phyloP scores from a whole-genome alignment of 2,888 invertebrate species.

The Sphaeridia pumilis region DNA sequence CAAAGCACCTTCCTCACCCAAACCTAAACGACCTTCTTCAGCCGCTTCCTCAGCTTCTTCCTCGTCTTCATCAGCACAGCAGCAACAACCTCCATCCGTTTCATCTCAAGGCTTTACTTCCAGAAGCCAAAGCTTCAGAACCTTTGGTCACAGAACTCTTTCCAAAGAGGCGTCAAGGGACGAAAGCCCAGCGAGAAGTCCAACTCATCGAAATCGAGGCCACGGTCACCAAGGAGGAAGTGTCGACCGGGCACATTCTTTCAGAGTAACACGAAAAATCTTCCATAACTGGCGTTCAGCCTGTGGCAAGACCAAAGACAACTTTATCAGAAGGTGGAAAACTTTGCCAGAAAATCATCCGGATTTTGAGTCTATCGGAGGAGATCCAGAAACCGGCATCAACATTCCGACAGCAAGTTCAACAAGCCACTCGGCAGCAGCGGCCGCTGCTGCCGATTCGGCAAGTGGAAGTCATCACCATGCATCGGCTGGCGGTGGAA shows the following conservation, averaged over 20 bases:
- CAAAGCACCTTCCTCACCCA: slow-evolving; percentile 7
- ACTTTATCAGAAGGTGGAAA: slow-evolving; percentile 45
- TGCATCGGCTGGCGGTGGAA: slow-evolving; percentile 10
- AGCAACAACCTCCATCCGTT: not conserved
- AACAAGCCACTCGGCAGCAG: not conserved
- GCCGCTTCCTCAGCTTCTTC: slow-evolving; percentile 1
- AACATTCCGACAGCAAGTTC: slow-evolving; percentile 14
- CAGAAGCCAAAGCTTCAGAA: not conserved
- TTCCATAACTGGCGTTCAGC: slow-evolving; percentile 63
- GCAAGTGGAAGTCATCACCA: not conserved
- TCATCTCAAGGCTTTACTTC: not conserved
- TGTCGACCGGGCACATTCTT: slow-evolving; percentile 29
- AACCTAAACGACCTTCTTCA: not conserved
- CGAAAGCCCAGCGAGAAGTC: too few species aligned
- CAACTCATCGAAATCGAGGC: too few species aligned
- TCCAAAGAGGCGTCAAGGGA: too few species aligned
- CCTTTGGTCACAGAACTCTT: too few species aligned
- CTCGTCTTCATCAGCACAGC: not conserved
- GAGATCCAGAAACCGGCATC: not conserved
- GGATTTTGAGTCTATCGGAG: slow-evolving; percentile 24
- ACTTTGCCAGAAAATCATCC: slow-evolving; percentile 34
- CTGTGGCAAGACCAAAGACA: slow-evolving; percentile 63
- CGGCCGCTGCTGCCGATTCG: slow-evolving; percentile 5
- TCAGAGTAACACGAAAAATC: slow-evolving; percentile 51
- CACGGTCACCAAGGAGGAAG: too few species aligned